A percentile compares a stretch with the other conserved stretches of the same genome.
These are phyloP conservation scores for Netelia fuscicornis DNA, from an alignment of 2,888 invertebrate species.

Conservation along the genomic window DNA sequence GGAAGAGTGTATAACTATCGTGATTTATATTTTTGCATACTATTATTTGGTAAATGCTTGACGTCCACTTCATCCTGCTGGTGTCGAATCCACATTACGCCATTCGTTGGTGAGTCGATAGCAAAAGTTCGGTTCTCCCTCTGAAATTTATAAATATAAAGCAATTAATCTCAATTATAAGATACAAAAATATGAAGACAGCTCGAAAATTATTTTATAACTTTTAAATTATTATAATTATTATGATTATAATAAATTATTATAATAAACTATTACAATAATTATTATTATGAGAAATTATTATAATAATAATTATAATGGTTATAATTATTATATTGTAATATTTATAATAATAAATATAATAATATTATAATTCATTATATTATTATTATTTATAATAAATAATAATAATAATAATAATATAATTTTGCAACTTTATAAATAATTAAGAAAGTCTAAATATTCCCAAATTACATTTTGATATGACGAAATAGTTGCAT, in stretches of 20 bases:
- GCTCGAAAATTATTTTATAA: neutral
- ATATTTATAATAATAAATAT: no score
- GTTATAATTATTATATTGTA: no score
- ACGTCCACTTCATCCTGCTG: slow-evolving; percentile 62
- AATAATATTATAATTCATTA: no score
- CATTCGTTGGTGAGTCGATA: slow-evolving; percentile 50
- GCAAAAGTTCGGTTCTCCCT: slow-evolving; percentile 68
- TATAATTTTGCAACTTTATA: no score
- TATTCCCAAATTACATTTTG: neutral
- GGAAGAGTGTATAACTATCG: neutral
- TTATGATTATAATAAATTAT: no score
- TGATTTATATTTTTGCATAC: slow-evolving; percentile 68
- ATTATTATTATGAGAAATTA: no score
- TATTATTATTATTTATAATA: no score
- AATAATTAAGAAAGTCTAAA: neutral
- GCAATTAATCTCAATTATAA: slow-evolving; percentile 15
- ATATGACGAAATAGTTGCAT: neutral
- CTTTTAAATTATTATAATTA: no score
- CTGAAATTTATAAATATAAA: slow-evolving; percentile 71
- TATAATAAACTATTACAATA: no score
- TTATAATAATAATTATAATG: no score
- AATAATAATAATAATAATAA: no score
- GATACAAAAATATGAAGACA: neutral
- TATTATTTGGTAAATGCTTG: slow-evolving; percentile 75
- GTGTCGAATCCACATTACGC: slow-evolving; percentile 60